Conservation (phyloP, 2,113 vertebrate genomes). For the Myiagra hebetior region DNA sequence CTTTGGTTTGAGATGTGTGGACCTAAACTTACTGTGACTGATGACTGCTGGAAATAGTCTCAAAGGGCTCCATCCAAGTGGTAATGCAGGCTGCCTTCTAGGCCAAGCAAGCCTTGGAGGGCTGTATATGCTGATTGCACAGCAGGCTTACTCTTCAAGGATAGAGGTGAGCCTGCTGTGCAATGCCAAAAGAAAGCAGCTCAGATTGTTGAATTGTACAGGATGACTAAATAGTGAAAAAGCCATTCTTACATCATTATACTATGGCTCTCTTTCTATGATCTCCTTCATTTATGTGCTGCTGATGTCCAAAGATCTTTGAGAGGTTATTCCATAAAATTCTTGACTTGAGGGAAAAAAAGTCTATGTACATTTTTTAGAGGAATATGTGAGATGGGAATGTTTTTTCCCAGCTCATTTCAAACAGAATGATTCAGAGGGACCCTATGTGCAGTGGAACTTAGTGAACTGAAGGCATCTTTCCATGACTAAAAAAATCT, state of each 20-base stretch:
- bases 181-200: not conserved
- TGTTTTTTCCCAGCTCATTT: not conserved
- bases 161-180: constrained; percentile 13
- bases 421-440: not conserved
- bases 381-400: not conserved
- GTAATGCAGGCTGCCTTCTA: constrained; percentile 3
- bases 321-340: not conserved
- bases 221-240: not conserved
- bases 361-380: not conserved
- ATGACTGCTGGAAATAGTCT: constrained; percentile 19
- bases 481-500: not conserved
- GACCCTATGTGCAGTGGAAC: not conserved
- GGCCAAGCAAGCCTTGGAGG: constrained; percentile 35
- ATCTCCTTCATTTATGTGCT: not conserved
- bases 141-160: constrained; percentile 28
- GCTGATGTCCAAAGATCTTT: not conserved
- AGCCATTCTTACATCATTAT: not conserved
- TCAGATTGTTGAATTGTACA: not conserved
- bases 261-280: not conserved
- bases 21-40: not conserved
- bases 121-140: constrained; percentile 22
- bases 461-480: not conserved
- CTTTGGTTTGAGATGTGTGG: not conserved
- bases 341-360: not conserved
- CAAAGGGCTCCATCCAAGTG: not conserved